Conservation (phyloP, 2,113 vertebrate species). For the Cercocebus atys region DNA sequence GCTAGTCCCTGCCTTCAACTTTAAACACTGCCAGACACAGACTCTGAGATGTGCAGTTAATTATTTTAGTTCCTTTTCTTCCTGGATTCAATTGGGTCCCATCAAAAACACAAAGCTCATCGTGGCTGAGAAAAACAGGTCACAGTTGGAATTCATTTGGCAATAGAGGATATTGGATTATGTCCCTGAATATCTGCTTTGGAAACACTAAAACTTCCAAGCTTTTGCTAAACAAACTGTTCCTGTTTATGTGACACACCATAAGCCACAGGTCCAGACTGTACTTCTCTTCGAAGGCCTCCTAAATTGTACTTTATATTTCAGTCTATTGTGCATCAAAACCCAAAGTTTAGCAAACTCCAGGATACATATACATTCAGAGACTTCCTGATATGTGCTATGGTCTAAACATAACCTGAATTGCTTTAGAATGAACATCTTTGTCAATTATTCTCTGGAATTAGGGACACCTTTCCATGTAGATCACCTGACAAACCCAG, state of each 20-base stretch:
- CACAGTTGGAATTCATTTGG: constrained; percentile 36
- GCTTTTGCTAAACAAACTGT: constrained; percentile 43
- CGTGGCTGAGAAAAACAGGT: not conserved
- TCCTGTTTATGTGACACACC: not conserved
- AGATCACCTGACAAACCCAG: not conserved
- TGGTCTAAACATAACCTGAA: not conserved
- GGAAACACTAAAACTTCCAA: not conserved
- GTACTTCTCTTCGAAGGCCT: not conserved
- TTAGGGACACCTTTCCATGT: not conserved
- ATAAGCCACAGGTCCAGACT: not conserved
- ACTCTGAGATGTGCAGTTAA: not conserved
- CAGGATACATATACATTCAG: not conserved
- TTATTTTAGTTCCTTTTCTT: not conserved
- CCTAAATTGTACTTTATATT: not conserved
- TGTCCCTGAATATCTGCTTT: not conserved
- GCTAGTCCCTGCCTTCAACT: not conserved
- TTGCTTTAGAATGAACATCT: not conserved
- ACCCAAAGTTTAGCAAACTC: not conserved
- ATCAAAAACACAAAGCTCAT: not conserved
- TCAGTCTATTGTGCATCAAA: not conserved
- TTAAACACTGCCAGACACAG: not conserved
- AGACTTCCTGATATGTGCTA: not conserved
- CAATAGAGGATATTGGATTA: not conserved
- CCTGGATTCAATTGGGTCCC: not conserved
- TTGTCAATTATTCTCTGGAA: not conserved